Percentiles rank a stretch among this genome's conserved stretches.
These are phyloP conservation scores for Ciconia maguari DNA, from an alignment of 2,113 vertebrate genomes.

Conservation along the genomic window DNA sequence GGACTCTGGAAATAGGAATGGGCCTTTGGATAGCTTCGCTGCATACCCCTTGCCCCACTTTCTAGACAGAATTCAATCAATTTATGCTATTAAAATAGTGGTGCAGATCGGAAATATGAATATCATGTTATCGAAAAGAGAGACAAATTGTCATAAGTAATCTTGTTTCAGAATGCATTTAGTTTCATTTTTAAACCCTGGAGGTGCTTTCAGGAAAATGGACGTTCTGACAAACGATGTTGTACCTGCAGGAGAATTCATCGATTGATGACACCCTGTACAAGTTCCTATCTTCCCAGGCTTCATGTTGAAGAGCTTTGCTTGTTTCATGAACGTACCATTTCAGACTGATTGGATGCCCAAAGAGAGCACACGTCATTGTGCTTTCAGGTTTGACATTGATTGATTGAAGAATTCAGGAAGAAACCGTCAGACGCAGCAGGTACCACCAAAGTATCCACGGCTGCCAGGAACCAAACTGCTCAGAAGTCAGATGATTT, in stretches of 20 bases:
- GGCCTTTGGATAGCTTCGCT: neutral
- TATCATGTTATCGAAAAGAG: neutral
- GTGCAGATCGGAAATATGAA: neutral
- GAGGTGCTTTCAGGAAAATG: neutral
- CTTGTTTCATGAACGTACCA: neutral
- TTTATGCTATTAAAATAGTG: neutral
- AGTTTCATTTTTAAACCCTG: neutral
- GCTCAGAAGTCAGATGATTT: neutral
- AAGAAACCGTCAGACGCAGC: neutral
- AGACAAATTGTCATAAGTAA: neutral
- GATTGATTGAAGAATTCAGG: neutral
- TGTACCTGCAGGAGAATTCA: neutral
- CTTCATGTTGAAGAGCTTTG: neutral
- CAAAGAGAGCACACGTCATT: neutral
- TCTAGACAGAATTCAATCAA: neutral
- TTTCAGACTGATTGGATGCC: neutral
- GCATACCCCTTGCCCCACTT: neutral
- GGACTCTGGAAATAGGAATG: neutral
- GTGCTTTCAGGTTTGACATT: neutral
- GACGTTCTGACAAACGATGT: neutral
- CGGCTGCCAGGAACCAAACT: neutral
- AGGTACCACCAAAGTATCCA: neutral
- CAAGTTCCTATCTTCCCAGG: neutral
- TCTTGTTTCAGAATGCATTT: neutral
- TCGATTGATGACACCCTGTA: neutral